Evolutionary conservation across 2,113 vertebrate species (phyloP), one percentile per base, ranked within the genome.

Genomic region (Salvelinus sp.): DNA sequence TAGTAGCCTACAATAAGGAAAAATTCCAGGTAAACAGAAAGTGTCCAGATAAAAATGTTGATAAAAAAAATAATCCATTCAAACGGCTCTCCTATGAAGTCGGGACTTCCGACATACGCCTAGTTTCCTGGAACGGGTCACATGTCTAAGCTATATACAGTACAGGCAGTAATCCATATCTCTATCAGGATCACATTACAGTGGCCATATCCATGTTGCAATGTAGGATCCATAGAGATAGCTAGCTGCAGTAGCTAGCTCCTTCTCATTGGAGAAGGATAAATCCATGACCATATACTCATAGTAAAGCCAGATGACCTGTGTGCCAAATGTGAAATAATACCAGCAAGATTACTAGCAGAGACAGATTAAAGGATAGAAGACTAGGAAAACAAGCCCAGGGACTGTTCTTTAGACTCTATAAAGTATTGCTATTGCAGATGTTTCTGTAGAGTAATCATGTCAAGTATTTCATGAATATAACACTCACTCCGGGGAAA

Each of bases 401-500:
- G 13, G 58, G 33, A n/a, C 18, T 20, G 75, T 50, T 73, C 22
- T 57, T 12, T 18, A 62, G n/a, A 16, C 25, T 18, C 12, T 28
- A 33, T 38, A 9, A 30, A 67, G 28, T 30, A 44, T 72, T 68
- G 20, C 54, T 28, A 25, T 20, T 14, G 33, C 66, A 76, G 58
- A 69, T 75, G 78, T 57, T 78, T 33, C 22, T 64, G 63, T n/a
- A 73, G 60, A 72, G 10, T 12, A 9, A n/a, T 23, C 27, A 27
- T 64, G 75, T 64, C 75, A 75, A 72, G 50, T 75, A 75, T 60
- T 79, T 75, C 57, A 74, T 74, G 50, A 27, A 75, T 33, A 28
- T 16, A 25, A 54, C 67, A 69, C 82, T n/a, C 64, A 70, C 25
- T 71, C 28, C 13, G 18, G 65, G 74, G 73, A 81, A 50, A 68